Conservation (phyloP, 2,888 invertebrate genomes). For the Agapostemon virescens region DNA sequence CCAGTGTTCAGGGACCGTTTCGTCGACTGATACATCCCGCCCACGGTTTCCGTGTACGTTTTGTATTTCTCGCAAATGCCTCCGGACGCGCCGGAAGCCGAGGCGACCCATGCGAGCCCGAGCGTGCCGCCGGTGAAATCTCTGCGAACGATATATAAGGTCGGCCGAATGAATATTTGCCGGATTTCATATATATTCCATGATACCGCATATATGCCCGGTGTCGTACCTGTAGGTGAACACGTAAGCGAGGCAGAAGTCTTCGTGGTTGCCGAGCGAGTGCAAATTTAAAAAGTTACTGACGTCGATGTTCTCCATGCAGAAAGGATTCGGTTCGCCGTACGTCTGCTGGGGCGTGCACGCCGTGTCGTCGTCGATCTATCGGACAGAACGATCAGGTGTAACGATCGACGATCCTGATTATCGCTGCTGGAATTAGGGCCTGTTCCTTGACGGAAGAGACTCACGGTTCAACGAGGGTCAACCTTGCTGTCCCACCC, state of each 20-base stretch:
- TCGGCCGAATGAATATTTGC: conserved; percentile 5
- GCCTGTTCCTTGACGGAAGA: neutral
- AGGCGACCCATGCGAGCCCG: conserved; percentile 99
- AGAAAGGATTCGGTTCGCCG: conserved; percentile 92
- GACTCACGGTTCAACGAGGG: neutral
- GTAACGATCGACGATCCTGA: neutral
- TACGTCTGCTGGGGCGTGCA: conserved; percentile 83
- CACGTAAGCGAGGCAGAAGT: conserved; percentile 99
- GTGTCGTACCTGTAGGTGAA: conserved; percentile 89
- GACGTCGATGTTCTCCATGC: conserved; percentile 98
- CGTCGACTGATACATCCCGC: conserved; percentile 95
- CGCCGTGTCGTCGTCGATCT: conserved; percentile 95
- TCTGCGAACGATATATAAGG: conserved; percentile 79
- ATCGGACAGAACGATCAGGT: conserved; percentile 57
- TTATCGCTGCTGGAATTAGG: neutral
- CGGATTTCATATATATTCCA: neutral
- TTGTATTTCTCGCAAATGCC: conserved; percentile 99
- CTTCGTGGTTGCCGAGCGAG: conserved; percentile 97
- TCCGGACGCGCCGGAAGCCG: conserved; percentile 97
- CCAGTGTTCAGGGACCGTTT: conserved; percentile 98
- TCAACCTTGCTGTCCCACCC: neutral
- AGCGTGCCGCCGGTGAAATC: conserved; percentile 99
- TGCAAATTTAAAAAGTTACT: conserved; percentile 99
- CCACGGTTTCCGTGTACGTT: conserved; percentile 97
- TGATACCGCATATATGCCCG: neutral